Conservation (phyloP, 2,888 invertebrate species). For the Antitype chi region DNA sequence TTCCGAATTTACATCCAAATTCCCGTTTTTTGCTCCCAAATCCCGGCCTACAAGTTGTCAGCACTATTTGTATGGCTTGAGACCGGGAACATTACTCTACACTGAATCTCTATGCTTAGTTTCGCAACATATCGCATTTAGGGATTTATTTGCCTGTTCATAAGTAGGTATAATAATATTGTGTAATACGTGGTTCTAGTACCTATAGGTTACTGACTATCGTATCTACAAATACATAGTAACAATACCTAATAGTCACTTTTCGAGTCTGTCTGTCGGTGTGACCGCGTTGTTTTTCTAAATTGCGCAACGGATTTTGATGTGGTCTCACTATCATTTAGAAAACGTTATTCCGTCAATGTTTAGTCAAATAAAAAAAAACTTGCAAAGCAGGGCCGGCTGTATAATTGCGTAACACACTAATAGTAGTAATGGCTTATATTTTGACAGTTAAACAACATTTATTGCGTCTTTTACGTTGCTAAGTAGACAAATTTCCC, state of each 20-base stretch:
- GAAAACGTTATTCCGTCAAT: background rate
- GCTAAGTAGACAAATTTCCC: too few species aligned
- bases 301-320: background rate
- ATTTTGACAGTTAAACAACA: too few species aligned
- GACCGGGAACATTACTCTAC: slow-evolving; percentile 48
- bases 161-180: background rate
- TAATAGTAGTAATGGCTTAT: too few species aligned
- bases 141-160: slow-evolving; percentile 16
- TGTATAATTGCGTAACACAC: too few species aligned
- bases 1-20: slow-evolving; percentile 8
- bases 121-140: slow-evolving; percentile 41
- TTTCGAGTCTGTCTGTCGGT: background rate
- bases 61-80: slow-evolving; percentile 48
- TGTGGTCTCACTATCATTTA: background rate
- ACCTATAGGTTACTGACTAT: background rate
- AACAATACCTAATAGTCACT: too few species aligned
- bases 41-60: slow-evolving; percentile 57
- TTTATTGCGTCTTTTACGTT: too few species aligned
- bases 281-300: background rate
- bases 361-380: background rate
- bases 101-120: slow-evolving; percentile 58
- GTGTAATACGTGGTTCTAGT: background rate
- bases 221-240: background rate
- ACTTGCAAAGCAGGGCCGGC: background rate
- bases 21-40: slow-evolving; percentile 53